Evolutionary conservation across 2,113 vertebrate genomes (phyloP).

Genomic region (Desmodus rotundus): DNA sequence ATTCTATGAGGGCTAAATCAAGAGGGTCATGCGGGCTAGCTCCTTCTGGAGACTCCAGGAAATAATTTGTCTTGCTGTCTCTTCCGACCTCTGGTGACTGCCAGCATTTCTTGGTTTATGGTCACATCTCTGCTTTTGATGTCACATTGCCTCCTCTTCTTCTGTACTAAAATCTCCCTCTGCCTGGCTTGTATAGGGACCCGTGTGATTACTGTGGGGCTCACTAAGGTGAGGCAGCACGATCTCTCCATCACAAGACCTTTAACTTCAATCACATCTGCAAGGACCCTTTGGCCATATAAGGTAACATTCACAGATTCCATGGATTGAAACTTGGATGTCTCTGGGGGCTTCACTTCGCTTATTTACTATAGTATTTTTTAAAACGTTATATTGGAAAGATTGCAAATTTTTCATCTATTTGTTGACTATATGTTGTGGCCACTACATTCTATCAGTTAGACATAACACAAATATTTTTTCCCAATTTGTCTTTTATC

Average conservation of each 20-base stretch:
- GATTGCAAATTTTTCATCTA: neutral
- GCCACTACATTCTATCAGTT: neutral
- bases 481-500: neutral
- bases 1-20: neutral
- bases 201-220: accelerated
- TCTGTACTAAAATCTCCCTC: neutral
- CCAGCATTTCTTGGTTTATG: neutral
- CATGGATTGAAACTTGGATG: neutral
- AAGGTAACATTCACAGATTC: neutral
- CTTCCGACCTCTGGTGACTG: neutral
- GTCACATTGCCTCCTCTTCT: neutral
- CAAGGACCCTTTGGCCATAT: neutral
- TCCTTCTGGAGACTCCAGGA: neutral
- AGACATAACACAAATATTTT: neutral
- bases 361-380: neutral
- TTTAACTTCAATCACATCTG: neutral
- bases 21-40: neutral
- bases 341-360: neutral
- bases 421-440: neutral
- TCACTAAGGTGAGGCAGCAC: neutral
- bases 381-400: neutral
- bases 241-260: neutral
- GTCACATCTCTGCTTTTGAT: neutral
- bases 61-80: neutral
- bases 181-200: neutral